phyloP scores from a whole-genome alignment of 1,140 invertebrate genomes.

The Dolichoris vasculosae region DNA sequence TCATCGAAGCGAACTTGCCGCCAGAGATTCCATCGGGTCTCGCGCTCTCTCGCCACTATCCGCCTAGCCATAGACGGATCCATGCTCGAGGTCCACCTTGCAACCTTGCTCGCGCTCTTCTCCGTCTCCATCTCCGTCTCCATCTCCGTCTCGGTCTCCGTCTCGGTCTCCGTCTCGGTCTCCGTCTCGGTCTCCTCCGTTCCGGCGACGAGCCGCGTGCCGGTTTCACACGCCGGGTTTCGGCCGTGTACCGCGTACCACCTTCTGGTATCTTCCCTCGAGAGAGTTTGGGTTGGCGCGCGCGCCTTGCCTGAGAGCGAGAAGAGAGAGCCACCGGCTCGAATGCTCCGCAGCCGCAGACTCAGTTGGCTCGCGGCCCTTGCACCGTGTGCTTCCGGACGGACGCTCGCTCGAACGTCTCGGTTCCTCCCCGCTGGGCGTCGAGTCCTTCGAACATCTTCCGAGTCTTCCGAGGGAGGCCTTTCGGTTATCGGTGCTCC shows the following conservation, averaged over 20 bases:
- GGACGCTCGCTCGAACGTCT: neutral
- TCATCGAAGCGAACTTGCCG: neutral
- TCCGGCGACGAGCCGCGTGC: neutral
- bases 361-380: slow-evolving; percentile 70
- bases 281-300: neutral
- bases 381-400: slow-evolving; percentile 56
- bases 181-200: neutral
- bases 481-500: too few relatives aligned
- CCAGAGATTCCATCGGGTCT: neutral
- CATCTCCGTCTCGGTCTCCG: neutral
- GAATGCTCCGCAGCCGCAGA: slow-evolving; percentile 22
- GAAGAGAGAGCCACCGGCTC: neutral
- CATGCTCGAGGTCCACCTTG: too few relatives aligned
- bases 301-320: neutral
- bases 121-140: slow-evolving; percentile 14
- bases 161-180: neutral
- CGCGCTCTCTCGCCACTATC: neutral
- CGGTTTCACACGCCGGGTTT: neutral
- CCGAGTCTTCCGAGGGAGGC: neutral
- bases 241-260: neutral
- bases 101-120: neutral
- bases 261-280: neutral
- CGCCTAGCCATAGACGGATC: neutral
- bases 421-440: neutral
- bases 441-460: too few relatives aligned